Conservation (phyloP, 1,140 invertebrate species). For the Cydia pomonella region DNA sequence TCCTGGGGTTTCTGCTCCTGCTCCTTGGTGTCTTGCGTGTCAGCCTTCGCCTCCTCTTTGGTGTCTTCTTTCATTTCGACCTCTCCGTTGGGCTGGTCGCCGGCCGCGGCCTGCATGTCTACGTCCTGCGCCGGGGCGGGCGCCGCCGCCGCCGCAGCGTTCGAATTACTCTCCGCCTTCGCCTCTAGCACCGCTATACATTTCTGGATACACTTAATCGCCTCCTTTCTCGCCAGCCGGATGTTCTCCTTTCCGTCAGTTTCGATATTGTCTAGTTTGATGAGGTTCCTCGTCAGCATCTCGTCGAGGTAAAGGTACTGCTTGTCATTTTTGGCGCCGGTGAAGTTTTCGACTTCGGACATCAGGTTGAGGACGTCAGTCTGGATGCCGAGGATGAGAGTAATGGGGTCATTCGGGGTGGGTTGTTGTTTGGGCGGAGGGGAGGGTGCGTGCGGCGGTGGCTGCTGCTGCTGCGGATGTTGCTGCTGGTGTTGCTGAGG, state of each 20-base stretch:
- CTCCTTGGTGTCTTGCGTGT: constrained; percentile 12
- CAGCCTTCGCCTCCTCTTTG: constrained; percentile 51
- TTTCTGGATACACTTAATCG: constrained; percentile 93
- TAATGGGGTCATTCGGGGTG: constrained; percentile 85
- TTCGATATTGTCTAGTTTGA: constrained; percentile 95
- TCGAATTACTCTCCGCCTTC: constrained; percentile 82
- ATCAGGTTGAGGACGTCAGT: constrained; percentile 90
- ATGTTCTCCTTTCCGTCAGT: constrained; percentile 95
- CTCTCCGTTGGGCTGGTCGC: constrained; percentile 61
- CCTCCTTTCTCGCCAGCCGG: constrained; percentile 90
- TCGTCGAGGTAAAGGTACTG: constrained; percentile 95
- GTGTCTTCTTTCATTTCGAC: constrained; percentile 67
- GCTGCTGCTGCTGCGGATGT: constrained; percentile 57
- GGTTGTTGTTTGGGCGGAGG: constrained; percentile 57
- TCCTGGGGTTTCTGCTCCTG: constrained; percentile 33
- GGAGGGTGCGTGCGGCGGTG: constrained; percentile 52
- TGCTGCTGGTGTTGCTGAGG: constrained; percentile 53
- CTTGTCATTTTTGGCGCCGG: constrained; percentile 89
- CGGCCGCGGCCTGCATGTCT: constrained; percentile 59
- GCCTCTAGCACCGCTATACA: constrained; percentile 91
- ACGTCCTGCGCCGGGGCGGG: constrained; percentile 45
- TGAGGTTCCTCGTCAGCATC: constrained; percentile 95
- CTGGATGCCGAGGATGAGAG: constrained; percentile 89
- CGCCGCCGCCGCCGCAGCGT: constrained; percentile 43
- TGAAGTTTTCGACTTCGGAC: constrained; percentile 89